Percentiles rank a stretch among this genome's conserved stretches.
phyloP scores from a whole-genome alignment of 23 tunicate species.

The Phallusia fumigata region DNA sequence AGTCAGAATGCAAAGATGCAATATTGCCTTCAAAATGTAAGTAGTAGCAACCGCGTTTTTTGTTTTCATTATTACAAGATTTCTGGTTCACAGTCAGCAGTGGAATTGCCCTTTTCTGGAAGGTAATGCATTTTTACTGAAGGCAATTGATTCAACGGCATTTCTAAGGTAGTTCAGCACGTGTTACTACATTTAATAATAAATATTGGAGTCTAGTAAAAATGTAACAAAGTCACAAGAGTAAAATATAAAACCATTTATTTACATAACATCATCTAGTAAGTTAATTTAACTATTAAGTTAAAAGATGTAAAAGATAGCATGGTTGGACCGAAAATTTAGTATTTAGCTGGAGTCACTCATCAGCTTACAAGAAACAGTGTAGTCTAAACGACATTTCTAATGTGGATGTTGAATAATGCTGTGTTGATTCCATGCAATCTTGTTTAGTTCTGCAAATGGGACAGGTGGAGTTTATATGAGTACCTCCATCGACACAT shows the following conservation, averaged over 20 bases:
- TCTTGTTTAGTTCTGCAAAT: not conserved
- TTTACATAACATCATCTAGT: too few relatives aligned
- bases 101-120: constrained; percentile 39
- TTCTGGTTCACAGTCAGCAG: constrained; percentile 32
- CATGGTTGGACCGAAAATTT: too few relatives aligned
- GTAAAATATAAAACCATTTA: too few relatives aligned
- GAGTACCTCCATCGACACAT: not conserved
- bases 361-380: too few relatives aligned
- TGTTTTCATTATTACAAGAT: not conserved
- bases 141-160: constrained; percentile 5
- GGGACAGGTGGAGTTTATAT: not conserved
- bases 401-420: not conserved
- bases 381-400: not conserved
- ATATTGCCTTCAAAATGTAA: constrained; percentile 15
- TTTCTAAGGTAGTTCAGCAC: constrained; percentile 34
- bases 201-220: too few relatives aligned
- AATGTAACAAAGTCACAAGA: too few relatives aligned
- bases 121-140: constrained; percentile 28
- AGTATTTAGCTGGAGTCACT: too few relatives aligned
- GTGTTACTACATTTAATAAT: too few relatives aligned
- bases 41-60: not conserved
- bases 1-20: constrained; percentile 5
- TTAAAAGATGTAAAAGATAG: too few relatives aligned
- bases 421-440: too few relatives aligned
- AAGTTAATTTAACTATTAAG: too few relatives aligned